Evolutionary conservation across 2,888 invertebrate species (phyloP).

Genomic region (Prosopocoilus inquinatus): DNA sequence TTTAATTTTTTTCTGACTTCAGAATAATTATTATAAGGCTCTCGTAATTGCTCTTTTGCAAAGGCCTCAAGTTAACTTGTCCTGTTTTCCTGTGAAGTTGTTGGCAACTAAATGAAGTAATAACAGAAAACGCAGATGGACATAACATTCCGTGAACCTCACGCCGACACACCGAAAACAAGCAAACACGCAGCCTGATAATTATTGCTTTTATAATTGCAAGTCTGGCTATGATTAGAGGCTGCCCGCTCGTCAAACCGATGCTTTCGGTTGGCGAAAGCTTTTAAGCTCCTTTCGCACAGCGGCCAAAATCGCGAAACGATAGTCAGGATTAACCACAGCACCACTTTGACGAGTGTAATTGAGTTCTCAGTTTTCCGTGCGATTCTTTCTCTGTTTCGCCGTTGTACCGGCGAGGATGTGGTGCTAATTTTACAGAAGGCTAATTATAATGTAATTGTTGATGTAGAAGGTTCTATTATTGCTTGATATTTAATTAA

Average conservation of each 20-base stretch:
- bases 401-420: conserved; percentile 11
- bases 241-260: conserved; percentile 42
- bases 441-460: conserved; percentile 39
- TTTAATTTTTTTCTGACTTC: no score
- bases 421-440: conserved; percentile 36
- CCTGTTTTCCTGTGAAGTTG: not conserved
- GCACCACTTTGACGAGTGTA: conserved; percentile 39
- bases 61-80: no score
- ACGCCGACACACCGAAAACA: conserved; percentile 41
- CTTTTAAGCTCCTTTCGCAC: conserved; percentile 8
- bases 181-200: conserved; percentile 46
- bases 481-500: conserved; percentile 1
- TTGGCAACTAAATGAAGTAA: conserved; percentile 8
- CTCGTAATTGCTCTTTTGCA: no score
- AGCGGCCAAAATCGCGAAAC: conserved; percentile 36
- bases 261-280: conserved; percentile 12
- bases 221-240: conserved; percentile 43
- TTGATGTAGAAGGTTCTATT: conserved; percentile 23
- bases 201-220: conserved; percentile 45
- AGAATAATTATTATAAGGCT: no score
- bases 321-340: conserved; percentile 33
- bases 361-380: conserved; percentile 46
- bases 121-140: conserved; percentile 34
- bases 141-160: conserved; percentile 34
- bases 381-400: conserved; percentile 23